Percentiles rank a stretch among this genome's conserved stretches.
Conservation (phyloP, 2,888 invertebrate genomes). For the Scaptomyza flava region DNA sequence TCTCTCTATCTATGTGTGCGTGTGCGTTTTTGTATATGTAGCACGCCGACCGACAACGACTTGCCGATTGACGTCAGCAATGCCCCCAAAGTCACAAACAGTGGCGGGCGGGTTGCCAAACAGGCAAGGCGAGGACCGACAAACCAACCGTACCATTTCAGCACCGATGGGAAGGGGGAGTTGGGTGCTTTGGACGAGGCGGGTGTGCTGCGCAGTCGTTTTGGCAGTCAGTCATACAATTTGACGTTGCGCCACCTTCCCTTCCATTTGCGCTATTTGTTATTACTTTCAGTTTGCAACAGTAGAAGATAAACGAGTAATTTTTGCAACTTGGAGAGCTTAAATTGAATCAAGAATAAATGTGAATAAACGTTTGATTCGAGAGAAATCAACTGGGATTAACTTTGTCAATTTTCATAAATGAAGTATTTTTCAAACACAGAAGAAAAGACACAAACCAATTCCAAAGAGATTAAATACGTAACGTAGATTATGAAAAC, state of each 20-base stretch:
- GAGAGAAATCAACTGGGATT: too few species aligned
- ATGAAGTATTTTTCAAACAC: too few species aligned
- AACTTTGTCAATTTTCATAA: too few species aligned
- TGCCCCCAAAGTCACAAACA: slow-evolving; percentile 82
- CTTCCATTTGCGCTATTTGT: slow-evolving; percentile 18
- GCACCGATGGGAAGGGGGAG: background rate
- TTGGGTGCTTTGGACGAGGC: background rate
- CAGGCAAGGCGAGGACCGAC: slow-evolving; percentile 46
- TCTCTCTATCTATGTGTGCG: slow-evolving; percentile 19
- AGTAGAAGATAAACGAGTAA: background rate
- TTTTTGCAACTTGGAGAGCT: background rate
- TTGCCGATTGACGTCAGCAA: slow-evolving; percentile 83
- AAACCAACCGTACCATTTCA: slow-evolving; percentile 23
- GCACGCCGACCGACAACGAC: slow-evolving; percentile 81
- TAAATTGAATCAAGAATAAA: background rate
- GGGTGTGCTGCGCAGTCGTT: slow-evolving; percentile 50
- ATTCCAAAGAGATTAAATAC: too few species aligned
- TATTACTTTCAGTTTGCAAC: slow-evolving; percentile 17
- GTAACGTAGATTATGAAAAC: too few species aligned
- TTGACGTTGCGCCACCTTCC: slow-evolving; percentile 60
- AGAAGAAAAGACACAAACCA: too few species aligned
- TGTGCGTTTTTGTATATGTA: slow-evolving; percentile 57
- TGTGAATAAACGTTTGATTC: background rate
- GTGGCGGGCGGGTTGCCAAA: slow-evolving; percentile 74
- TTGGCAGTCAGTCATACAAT: slow-evolving; percentile 78